phyloP scores from a whole-genome alignment of 2,113 vertebrate genomes.

The Porphyrio hochstetteri region DNA sequence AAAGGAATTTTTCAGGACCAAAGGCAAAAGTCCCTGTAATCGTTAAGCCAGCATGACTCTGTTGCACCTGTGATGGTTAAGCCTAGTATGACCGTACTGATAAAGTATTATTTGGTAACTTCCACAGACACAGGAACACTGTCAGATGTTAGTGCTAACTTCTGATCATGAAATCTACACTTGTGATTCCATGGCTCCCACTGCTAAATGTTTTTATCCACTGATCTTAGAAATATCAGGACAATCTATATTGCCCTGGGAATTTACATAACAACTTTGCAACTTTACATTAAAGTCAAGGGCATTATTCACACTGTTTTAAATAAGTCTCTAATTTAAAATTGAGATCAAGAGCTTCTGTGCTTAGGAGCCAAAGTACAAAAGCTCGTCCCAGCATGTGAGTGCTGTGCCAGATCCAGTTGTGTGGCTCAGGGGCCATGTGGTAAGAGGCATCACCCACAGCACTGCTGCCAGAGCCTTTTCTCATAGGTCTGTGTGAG shows the following conservation, averaged over 20 bases:
- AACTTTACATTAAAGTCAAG: not conserved
- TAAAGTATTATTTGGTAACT: not conserved
- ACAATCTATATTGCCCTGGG: not conserved
- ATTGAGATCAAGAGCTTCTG: not conserved
- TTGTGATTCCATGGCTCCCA: not conserved
- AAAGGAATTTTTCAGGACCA: not conserved
- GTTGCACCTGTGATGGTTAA: not conserved
- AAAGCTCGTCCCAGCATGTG: not conserved
- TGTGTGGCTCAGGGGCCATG: rapidly evolving
- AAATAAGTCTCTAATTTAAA: not conserved
- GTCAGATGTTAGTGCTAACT: not conserved
- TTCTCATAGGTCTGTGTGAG: not conserved
- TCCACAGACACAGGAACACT: not conserved
- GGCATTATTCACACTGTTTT: not conserved
- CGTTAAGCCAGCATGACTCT: not conserved
- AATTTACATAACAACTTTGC: not conserved
- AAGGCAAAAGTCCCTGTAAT: not conserved
- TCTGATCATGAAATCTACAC: not conserved
- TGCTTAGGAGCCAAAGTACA: not conserved
- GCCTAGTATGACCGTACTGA: not conserved
- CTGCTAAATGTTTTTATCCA: not conserved
- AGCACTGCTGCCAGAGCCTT: not conserved
- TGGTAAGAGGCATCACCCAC: not conserved
- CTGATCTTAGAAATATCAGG: not conserved
- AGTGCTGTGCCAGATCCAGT: rapidly evolving